Evolutionary conservation across 2,113 vertebrate species (phyloP), one percentile per base, ranked within the genome.

Genomic region (Neodon shergylaensis): DNA sequence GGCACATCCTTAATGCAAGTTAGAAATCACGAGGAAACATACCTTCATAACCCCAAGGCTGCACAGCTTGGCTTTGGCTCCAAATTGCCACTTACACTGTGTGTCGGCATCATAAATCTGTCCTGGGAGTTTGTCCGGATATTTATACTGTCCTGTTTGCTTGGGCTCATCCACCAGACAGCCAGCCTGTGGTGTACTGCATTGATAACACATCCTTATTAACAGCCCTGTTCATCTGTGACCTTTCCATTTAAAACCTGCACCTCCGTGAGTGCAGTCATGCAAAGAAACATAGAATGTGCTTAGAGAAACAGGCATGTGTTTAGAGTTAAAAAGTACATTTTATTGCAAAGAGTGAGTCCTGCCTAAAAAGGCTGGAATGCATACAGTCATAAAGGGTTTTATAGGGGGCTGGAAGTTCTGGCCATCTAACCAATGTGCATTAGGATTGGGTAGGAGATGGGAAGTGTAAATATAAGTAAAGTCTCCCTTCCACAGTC

Each of bases 41-140:
- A 99, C 99, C 99, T 99, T 99, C 22, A 99, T 99, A 97, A 99
- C 99, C 97, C 99, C 99, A 96, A 99, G 98, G 97, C 98, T 99
- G 98, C 99, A 99, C 1, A 99, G 98, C 98, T 99, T 99, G 95
- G 99, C 99, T 98, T 99, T 99, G 92, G 99, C 98, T 98, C 99
- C 99, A 98, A 99, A 99, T 97, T 99, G 99, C 99, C 99, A 99
- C 98, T 99, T 99, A 99, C 99, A 99, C 98, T 99, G 99, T 5
- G 99, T 99, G 98, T 99, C 99, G 1, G 99, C 99, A 65, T 99
- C 99, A 12, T 99, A 99, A 93, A 99, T 99, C 99, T 99, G 99
- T 58, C 99, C 99, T 0, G 99, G 99, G n/a, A 99, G 99, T 97
- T 99, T 99, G 94, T 99, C 99, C 0, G 99, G 99, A 97, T 99